Evolutionary conservation across 2,888 invertebrate genomes (phyloP), one percentile per base, ranked within the genome.

Genomic region (Calliphora vomitoria): DNA sequence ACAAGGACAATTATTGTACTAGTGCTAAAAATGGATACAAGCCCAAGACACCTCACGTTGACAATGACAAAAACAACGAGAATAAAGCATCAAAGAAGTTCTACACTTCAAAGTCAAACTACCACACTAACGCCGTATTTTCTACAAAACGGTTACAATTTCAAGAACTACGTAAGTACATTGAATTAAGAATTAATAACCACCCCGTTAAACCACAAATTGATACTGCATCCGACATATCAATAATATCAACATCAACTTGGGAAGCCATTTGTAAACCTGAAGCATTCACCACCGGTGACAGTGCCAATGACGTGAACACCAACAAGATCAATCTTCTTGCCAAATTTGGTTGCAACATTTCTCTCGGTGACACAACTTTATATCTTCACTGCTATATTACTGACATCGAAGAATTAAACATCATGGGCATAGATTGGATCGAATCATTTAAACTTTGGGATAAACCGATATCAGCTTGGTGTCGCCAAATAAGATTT

Each of bases 191-290:
- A 38, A 64, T 64, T 38, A 68, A 78, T 18, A 13, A 64, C 1
- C 20, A 64, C 4, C 20, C 50, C 31, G 62, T 44, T 25, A 44
- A 25, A 4, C 11, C 83, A 25, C 86, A 84, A 47, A 76, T 84
- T 31, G 76, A 83, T 31, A 84, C 87, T n/a, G 87, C 75, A 11
- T 84, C 87, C 11, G 83, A 87, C n/a, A 84, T 87, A 18, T 79
- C 74, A 10, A 47, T 87, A 1, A 85, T 82, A 72, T 82, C 68
- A 44, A 44, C 11, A 18, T 11, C 50, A 53, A 85, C 53, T 10
- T 86, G 86, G 86, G 72, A 88, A 62, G 8, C 53, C 5, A 68
- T 85, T 11, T 74, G 85, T 69, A 44, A 68, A 53, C 86, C 82
- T 41, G 41, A 25, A 5, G 64, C 64, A 8, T 71, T 35, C 11